phyloP scores from a whole-genome alignment of 2,888 invertebrate genomes.

The Exocentrus adspersus region DNA sequence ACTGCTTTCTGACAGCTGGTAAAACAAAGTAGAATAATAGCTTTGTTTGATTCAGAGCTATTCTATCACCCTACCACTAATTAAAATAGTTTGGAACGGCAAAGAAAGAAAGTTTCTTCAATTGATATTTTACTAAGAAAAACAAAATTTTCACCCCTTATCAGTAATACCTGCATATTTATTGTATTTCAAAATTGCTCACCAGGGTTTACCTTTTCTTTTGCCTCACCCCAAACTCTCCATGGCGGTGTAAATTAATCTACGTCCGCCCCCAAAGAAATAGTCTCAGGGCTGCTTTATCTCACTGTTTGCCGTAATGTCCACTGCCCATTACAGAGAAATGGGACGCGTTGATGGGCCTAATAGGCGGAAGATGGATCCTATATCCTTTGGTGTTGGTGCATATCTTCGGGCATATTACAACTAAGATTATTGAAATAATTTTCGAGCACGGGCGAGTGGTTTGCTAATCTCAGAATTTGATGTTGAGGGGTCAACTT shows the following conservation, averaged over 20 bases:
- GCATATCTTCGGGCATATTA: constrained; percentile 49
- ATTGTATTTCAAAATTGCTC: too few species aligned
- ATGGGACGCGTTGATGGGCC: constrained; percentile 31
- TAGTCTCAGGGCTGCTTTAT: constrained; percentile 55
- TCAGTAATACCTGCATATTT: too few species aligned
- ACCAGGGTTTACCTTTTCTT: constrained; percentile 50
- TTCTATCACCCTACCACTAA: too few species aligned
- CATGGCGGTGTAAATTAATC: constrained; percentile 62
- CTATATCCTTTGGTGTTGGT: constrained; percentile 37
- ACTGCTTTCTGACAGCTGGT: too few species aligned
- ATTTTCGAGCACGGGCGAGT: constrained; percentile 38
- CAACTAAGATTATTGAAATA: constrained; percentile 48
- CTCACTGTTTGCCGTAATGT: constrained; percentile 43
- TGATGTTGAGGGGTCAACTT: constrained; percentile 32
- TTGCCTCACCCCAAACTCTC: constrained; percentile 55
- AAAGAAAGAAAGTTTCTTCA: too few species aligned
- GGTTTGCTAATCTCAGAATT: constrained; percentile 41
- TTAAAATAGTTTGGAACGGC: too few species aligned
- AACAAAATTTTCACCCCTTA: too few species aligned
- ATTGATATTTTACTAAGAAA: too few species aligned
- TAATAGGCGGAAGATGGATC: constrained; percentile 56
- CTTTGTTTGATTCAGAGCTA: too few species aligned
- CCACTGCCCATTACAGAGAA: constrained; percentile 40
- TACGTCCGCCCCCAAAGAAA: constrained; percentile 63
- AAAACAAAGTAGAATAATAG: too few species aligned